A percentile compares a stretch with the other conserved stretches of the same genome.
phyloP scores from a whole-genome alignment of 2,113 vertebrate species.

The Strix aluco region DNA sequence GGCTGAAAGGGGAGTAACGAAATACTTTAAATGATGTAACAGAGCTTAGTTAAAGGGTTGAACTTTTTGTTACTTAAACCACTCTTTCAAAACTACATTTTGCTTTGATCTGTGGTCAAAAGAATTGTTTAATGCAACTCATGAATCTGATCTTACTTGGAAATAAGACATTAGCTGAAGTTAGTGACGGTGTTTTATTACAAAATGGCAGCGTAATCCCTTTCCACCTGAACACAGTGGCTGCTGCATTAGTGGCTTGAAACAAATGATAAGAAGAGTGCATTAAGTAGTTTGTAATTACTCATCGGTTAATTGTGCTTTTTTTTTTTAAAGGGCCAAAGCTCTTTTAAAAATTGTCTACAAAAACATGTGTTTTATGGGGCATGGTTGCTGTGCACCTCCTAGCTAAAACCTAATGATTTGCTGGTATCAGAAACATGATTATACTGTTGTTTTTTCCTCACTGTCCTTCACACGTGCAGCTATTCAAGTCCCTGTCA shows the following conservation, averaged over 20 bases:
- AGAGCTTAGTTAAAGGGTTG: neutral
- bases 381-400: accelerated
- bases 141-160: neutral
- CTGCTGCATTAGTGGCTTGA: neutral
- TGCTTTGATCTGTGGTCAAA: neutral
- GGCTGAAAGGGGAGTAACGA: neutral
- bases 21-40: constrained; percentile 1
- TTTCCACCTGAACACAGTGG: neutral
- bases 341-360: neutral
- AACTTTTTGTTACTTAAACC: neutral
- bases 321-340: neutral
- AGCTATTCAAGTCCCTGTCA: accelerated
- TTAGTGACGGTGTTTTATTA: neutral
- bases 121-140: neutral
- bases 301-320: neutral
- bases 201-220: neutral
- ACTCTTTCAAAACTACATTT: neutral
- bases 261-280: neutral
- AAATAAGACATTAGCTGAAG: neutral
- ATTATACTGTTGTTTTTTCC: neutral
- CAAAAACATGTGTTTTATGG: neutral
- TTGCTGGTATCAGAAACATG: accelerated
- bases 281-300: neutral
- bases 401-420: neutral
- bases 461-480: neutral